These are phyloP conservation scores for Brachypalpus laphriformis DNA, from an alignment of 2,888 invertebrate genomes.

Conservation along the genomic window DNA sequence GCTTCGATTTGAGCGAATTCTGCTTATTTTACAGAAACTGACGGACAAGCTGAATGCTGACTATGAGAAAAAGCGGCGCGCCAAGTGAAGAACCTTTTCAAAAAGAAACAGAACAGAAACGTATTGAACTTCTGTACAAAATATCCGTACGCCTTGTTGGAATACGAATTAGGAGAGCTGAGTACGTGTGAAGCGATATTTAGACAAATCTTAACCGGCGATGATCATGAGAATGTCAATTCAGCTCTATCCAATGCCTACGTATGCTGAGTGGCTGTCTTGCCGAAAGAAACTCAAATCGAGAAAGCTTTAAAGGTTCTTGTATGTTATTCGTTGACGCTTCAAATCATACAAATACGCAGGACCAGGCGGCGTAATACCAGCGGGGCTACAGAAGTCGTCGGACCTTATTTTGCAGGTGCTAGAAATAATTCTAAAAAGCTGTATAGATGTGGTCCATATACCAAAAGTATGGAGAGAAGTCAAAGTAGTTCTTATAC, in stretches of 20 bases:
- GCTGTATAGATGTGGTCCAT: too few species aligned
- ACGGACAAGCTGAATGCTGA: slow-evolving; percentile 80
- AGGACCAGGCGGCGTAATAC: too few species aligned
- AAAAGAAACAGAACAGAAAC: slow-evolving; percentile 84
- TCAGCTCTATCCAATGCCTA: slow-evolving; percentile 78
- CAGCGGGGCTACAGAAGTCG: too few species aligned
- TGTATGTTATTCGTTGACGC: slow-evolving; percentile 73
- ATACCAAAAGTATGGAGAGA: too few species aligned
- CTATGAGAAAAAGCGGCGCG: slow-evolving; percentile 79
- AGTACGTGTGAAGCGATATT: slow-evolving; percentile 84
- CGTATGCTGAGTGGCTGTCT: slow-evolving; percentile 78
- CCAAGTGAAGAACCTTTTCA: slow-evolving; percentile 85
- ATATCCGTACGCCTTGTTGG: slow-evolving; percentile 86
- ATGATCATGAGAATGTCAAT: slow-evolving; percentile 68
- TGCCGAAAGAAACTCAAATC: slow-evolving; percentile 74
- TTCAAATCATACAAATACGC: too few species aligned
- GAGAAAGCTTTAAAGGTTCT: slow-evolving; percentile 77
- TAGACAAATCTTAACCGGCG: slow-evolving; percentile 82
- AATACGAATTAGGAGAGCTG: slow-evolving; percentile 84
- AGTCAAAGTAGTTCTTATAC: too few species aligned
- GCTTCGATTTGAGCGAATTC: slow-evolving; percentile 85
- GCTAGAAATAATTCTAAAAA: too few species aligned
- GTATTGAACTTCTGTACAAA: slow-evolving; percentile 86
- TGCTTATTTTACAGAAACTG: slow-evolving; percentile 83
- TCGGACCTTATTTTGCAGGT: too few species aligned